phyloP scores from a whole-genome alignment of 2,113 vertebrate species.

The Perognathus longimembris region DNA sequence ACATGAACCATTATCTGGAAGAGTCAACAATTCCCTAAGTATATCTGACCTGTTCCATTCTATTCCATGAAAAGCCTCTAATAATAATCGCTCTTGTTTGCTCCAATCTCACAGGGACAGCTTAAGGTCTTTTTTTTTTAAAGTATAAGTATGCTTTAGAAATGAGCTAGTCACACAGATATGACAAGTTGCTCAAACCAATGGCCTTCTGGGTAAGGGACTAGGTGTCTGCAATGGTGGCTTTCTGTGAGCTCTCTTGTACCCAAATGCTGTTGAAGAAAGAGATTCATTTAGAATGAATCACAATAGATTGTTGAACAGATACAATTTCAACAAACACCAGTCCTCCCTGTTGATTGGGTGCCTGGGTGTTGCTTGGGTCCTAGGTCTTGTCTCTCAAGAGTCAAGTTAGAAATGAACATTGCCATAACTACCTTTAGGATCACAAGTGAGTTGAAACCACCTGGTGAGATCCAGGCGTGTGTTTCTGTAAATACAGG shows the following conservation, averaged over 20 bases:
- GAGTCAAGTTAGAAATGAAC: neutral
- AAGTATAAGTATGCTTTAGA: too few species aligned
- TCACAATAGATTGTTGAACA: neutral
- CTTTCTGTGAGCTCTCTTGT: neutral
- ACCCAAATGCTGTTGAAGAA: neutral
- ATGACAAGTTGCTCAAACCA: neutral
- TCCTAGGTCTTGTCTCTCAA: neutral
- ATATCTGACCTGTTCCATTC: neutral
- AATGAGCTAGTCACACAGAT: neutral
- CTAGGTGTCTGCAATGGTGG: neutral
- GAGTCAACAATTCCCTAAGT: neutral
- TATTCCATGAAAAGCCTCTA: neutral
- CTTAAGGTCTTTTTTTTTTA: fast-evolving
- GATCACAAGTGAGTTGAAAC: neutral
- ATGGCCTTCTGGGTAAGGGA: neutral
- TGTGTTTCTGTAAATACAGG: neutral
- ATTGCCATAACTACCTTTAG: neutral
- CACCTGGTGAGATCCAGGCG: neutral
- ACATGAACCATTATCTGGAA: neutral
- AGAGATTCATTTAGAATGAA: neutral
- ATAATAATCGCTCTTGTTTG: neutral
- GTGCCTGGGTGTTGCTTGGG: neutral
- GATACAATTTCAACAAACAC: neutral
- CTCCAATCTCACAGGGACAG: too few species aligned
- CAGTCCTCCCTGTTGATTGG: neutral